These are phyloP conservation scores for Polypedilum pembai DNA, from an alignment of 1,140 invertebrate genomes.

Conservation along the genomic window DNA sequence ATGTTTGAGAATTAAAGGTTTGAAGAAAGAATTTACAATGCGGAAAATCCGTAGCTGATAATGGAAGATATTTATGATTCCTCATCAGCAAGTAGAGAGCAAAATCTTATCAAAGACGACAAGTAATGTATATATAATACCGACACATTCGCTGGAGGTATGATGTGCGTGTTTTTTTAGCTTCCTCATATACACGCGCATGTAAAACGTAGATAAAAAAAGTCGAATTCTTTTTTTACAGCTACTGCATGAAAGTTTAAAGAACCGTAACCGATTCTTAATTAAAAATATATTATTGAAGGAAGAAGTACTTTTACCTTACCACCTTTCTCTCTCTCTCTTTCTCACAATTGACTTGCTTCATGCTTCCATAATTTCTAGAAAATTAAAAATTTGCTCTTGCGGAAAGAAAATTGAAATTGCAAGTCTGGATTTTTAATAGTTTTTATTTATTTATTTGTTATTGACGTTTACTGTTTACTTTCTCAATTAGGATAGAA, in stretches of 20 bases:
- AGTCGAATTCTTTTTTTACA: no score
- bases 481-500: not conserved
- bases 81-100: not conserved
- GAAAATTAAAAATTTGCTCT: not conserved
- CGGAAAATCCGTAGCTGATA: constrained; percentile 3
- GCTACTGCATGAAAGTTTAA: not conserved
- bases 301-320: not conserved
- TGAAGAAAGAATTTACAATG: not conserved
- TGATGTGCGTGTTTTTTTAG: no score
- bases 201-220: no score
- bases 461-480: not conserved
- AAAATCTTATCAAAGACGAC: not conserved
- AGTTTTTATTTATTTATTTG: not conserved
- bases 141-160: no score
- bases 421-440: not conserved
- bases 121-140: no score
- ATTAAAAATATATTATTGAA: not conserved
- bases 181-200: no score
- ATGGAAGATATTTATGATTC: not conserved
- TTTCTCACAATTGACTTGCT: not conserved
- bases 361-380: not conserved
- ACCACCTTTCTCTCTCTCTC: not conserved
- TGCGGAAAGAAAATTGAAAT: not conserved
- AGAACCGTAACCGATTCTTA: constrained; percentile 12
- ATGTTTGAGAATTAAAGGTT: not conserved